A percentile compares a stretch with the other conserved stretches of the same genome.
Conservation (phyloP, 2,113 vertebrate species). For the Pristiophorus japonicus region DNA sequence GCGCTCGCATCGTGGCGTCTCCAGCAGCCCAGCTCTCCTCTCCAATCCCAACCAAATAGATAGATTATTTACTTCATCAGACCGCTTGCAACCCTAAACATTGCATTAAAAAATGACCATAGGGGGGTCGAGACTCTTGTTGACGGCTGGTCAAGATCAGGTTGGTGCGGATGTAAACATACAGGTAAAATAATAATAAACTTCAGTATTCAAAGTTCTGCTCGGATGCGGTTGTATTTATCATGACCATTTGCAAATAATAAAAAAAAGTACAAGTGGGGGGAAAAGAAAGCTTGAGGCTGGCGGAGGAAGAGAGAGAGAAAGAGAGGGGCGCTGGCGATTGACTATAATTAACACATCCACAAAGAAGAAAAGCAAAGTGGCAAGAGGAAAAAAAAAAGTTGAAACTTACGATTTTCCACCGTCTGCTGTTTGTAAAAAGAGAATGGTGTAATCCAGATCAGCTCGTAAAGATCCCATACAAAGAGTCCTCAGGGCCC, state of each 20-base stretch:
- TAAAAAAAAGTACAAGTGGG: slow-evolving; percentile 25
- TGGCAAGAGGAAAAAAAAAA: slow-evolving; percentile 50
- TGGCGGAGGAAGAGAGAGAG: slow-evolving; percentile 15
- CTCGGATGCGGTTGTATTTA: slow-evolving; percentile 26
- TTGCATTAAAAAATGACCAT: slow-evolving; percentile 55
- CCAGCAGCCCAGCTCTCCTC: slow-evolving; percentile 39
- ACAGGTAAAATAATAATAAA: slow-evolving; percentile 28
- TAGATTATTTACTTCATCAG: slow-evolving; percentile 47
- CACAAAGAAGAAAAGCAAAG: slow-evolving; percentile 31
- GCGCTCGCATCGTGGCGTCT: slow-evolving; percentile 8
- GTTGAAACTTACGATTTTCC: slow-evolving; percentile 88
- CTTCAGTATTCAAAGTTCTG: slow-evolving; percentile 20
- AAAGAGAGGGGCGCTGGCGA: slow-evolving; percentile 21
- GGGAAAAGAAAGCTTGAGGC: slow-evolving; percentile 29
- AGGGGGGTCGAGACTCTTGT: slow-evolving; percentile 13
- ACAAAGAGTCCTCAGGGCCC: slow-evolving; percentile 64
- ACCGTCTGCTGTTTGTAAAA: slow-evolving; percentile 28
- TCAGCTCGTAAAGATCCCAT: slow-evolving; percentile 70
- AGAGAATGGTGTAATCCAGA: slow-evolving; percentile 33
- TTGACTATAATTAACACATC: slow-evolving; percentile 33
- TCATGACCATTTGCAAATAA: slow-evolving; percentile 31
- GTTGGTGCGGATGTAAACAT: slow-evolving; percentile 35
- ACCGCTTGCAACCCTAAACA: slow-evolving; percentile 51
- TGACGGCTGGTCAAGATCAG: slow-evolving; percentile 27
- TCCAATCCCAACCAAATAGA: slow-evolving; percentile 52